Percentiles rank a stretch among this genome's conserved stretches.
phyloP scores from a whole-genome alignment of 2,797 vertebrate species.

The Pampus argenteus region DNA sequence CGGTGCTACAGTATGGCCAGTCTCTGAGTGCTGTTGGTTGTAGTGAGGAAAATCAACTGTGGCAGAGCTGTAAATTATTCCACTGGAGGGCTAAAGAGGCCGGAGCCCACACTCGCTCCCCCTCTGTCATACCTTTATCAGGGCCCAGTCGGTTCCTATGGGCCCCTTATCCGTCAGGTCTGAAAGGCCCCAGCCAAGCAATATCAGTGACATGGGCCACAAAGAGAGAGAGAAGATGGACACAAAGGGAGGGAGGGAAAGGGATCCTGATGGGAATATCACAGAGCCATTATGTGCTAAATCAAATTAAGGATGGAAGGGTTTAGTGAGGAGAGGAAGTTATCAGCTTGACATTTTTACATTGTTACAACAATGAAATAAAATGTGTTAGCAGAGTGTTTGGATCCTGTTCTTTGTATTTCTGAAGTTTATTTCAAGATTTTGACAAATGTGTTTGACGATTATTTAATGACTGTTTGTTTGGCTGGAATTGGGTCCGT shows the following conservation, averaged over 20 bases:
- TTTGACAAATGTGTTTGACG: neutral
- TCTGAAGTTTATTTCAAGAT: neutral
- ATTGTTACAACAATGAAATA: neutral
- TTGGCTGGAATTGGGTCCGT: neutral
- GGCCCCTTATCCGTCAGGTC: slow-evolving; percentile 74
- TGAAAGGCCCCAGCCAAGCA: slow-evolving; percentile 62
- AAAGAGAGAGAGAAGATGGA: slow-evolving; percentile 47
- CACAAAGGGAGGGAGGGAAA: neutral
- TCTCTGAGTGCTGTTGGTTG: slow-evolving; percentile 72
- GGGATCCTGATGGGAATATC: slow-evolving; percentile 4
- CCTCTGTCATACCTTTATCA: slow-evolving; percentile 65
- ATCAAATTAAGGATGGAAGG: slow-evolving; percentile 24
- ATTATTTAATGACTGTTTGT: neutral
- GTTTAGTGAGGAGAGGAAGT: slow-evolving; percentile 1
- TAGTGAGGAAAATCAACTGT: slow-evolving; percentile 79
- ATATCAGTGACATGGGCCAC: slow-evolving; percentile 62
- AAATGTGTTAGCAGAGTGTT: neutral
- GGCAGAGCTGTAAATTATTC: slow-evolving; percentile 83
- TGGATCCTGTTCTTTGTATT: neutral
- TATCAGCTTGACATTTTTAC: neutral
- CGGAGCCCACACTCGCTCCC: slow-evolving; percentile 44
- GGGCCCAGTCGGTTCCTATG: slow-evolving; percentile 66
- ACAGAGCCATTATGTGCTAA: slow-evolving; percentile 19
- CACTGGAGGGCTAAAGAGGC: slow-evolving; percentile 64
- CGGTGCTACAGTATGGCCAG: slow-evolving; percentile 24